Evolutionary conservation across 2,797 vertebrate genomes (phyloP), one percentile per base, ranked within the genome.

Genomic region (Pogonophryne albipinna): DNA sequence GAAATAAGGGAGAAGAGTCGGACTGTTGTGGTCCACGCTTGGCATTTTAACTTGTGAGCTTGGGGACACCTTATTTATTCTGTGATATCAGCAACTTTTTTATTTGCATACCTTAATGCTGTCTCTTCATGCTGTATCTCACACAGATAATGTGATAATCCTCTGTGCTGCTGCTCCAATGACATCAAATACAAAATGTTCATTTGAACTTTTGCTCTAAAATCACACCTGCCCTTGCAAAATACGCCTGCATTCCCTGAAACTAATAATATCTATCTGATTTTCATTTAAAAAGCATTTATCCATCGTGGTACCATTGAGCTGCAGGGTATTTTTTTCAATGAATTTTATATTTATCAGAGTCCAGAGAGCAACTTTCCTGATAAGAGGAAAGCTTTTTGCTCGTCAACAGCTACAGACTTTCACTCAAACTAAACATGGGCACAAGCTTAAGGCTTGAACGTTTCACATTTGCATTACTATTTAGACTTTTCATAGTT

Each of bases 121-220:
- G 63, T 41, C 44, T 59, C 15, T 67, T 70, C 27, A 65, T 52
- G 55, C 55, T 41, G 11, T 50, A 19, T 76, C 12, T 46, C 20
- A 44, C 6, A 77, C 47, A 57, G 74, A 74, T 80, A 74, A 73
- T 52, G 10, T 84, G 55, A 60, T 61, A 51, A 66, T 76, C 49
- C 47, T 57, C 7, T 0, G 46, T 34, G 11, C 0, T 27, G 56
- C 27, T 65, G 56, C 60, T 66, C 11, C 56, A 47, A 17, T 61
- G 46, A 63, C 55, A 53, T 41, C 53, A 61, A 61, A 72, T 78
- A 71, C 61, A 66, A 70, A 38, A 12, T 68, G 16, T 57, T 70
- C 50, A 57, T 69, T 52, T 56, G n/a, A 64, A 61, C 19, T 69
- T 52, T 63, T 6, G 8, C 42, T 23, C 19, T 27, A 57, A 53